A percentile compares a stretch with the other conserved stretches of the same genome.
phyloP scores from a whole-genome alignment of 2,888 invertebrate genomes.

The Andrena hattorfiana region DNA sequence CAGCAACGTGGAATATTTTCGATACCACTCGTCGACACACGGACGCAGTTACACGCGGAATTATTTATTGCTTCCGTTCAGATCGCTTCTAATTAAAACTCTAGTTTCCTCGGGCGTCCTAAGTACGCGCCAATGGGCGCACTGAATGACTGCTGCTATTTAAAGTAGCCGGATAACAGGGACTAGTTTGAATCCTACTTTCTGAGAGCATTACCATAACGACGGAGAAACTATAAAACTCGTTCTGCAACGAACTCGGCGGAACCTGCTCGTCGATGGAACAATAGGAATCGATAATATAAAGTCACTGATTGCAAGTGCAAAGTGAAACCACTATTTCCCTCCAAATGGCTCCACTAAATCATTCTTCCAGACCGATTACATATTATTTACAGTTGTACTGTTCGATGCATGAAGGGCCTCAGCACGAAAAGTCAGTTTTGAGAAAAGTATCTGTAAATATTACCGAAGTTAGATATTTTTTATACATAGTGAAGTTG shows the following conservation, averaged over 20 bases:
- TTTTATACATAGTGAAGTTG: too few species aligned
- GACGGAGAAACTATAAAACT: neutral
- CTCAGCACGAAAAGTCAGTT: too few species aligned
- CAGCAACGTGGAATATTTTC: neutral
- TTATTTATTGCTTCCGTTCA: slow-evolving; percentile 8
- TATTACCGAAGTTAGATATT: too few species aligned
- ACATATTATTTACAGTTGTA: too few species aligned
- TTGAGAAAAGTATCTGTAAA: too few species aligned
- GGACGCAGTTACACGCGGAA: neutral
- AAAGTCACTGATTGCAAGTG: neutral
- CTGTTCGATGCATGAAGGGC: too few species aligned
- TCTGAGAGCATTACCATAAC: neutral
- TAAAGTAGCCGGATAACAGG: neutral
- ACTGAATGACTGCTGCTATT: neutral
- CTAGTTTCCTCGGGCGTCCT: neutral
- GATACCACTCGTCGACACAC: neutral
- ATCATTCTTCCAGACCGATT: too few species aligned
- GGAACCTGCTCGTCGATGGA: neutral
- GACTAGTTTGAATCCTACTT: neutral
- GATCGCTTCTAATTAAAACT: slow-evolving; percentile 26
- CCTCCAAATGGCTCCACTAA: too few species aligned
- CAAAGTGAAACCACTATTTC: too few species aligned
- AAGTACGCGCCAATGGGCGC: neutral
- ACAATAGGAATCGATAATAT: neutral
- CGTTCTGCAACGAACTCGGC: neutral